Conservation (phyloP, 2,888 invertebrate genomes). For the Aphidoletes aphidimyza region DNA sequence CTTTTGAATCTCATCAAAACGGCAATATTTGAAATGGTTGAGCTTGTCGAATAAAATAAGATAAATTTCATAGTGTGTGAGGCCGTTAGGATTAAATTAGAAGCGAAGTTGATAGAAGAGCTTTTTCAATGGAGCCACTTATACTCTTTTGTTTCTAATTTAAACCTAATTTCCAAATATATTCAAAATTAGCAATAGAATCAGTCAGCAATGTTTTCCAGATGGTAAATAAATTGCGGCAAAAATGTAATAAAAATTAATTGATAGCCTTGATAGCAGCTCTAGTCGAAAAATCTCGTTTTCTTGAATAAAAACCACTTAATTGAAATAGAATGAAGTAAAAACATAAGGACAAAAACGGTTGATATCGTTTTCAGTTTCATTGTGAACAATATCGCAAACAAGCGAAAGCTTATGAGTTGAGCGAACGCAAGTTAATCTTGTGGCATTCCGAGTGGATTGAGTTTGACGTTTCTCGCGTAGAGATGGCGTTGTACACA, state of each 20-base stretch:
- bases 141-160: neutral
- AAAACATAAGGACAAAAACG: neutral
- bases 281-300: too few species aligned
- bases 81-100: too few species aligned
- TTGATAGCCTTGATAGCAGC: too few species aligned
- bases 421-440: neutral
- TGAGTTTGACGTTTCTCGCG: neutral
- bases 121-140: conserved; percentile 44
- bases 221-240: too few species aligned
- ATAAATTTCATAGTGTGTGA: too few species aligned
- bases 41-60: too few species aligned
- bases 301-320: too few species aligned
- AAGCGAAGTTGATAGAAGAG: too few species aligned
- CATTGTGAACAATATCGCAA: neutral
- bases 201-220: too few species aligned
- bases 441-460: neutral
- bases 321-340: neutral
- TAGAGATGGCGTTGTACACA: conserved; percentile 1
- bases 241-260: neutral
- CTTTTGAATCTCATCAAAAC: too few species aligned
- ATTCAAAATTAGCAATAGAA: too few species aligned
- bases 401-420: neutral
- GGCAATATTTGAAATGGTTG: too few species aligned
- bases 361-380: neutral
- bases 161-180: neutral